These are phyloP conservation scores for Archaeoteleia sp. DNA, from an alignment of 2,888 invertebrate species.

Conservation along the genomic window DNA sequence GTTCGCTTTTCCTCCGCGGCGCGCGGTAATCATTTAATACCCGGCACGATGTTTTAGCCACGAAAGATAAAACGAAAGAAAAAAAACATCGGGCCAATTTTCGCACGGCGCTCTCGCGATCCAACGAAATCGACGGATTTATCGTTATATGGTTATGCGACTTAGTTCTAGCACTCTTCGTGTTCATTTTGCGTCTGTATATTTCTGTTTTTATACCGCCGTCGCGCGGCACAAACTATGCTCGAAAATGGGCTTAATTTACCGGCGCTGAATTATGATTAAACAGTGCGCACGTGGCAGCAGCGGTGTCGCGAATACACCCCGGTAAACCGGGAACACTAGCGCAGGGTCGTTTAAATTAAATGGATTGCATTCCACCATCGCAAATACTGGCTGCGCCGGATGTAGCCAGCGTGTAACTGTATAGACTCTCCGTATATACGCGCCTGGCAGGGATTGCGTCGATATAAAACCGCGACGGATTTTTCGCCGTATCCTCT, in stretches of 20 bases:
- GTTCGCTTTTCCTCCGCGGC: not conserved
- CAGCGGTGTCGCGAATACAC: conserved; percentile 41
- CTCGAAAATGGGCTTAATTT: conserved; percentile 62
- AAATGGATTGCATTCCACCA: conserved; percentile 62
- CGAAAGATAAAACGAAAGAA: conserved; percentile 16
- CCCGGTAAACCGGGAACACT: conserved; percentile 55
- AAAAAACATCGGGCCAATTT: conserved; percentile 23
- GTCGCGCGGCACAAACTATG: conserved; percentile 21
- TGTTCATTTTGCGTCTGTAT: too few relatives aligned
- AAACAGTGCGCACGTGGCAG: conserved; percentile 58
- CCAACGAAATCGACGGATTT: conserved; percentile 58
- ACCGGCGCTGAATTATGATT: conserved; percentile 62
- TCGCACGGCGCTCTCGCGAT: conserved; percentile 16
- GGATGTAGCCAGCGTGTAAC: conserved; percentile 48
- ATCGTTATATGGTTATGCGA: conserved; percentile 60
- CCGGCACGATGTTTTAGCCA: conserved; percentile 20
- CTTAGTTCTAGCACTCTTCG: conserved; percentile 10
- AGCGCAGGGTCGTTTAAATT: conserved; percentile 60
- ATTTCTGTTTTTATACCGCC: conserved; percentile 1
- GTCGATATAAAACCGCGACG: conserved; percentile 45
- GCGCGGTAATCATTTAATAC: conserved; percentile 23
- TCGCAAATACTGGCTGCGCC: conserved; percentile 54
- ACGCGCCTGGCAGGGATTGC: conserved; percentile 23
- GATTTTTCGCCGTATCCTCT: conserved; percentile 26
- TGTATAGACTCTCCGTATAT: conserved; percentile 5